Base-by-base conservation (phyloP, 2,888 invertebrate species). In the Pinctada fucata region DNA sequence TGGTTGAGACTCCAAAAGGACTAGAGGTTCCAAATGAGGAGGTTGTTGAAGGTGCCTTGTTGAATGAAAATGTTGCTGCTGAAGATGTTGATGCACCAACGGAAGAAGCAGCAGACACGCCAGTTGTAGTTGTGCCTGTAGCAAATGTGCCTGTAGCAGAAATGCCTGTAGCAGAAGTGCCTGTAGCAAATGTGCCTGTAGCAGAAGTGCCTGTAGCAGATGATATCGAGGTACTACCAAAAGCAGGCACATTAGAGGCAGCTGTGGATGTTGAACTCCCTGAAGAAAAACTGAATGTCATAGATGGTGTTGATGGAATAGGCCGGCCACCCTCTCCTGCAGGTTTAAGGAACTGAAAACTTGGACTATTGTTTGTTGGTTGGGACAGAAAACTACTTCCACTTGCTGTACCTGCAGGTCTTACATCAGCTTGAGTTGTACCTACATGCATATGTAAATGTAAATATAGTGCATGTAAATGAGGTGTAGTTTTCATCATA, bases 61-160 rank as follows among this genome's bases (percentile, higher is more conserved):
- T 31, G 31, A 31, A 31, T 51, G 76, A 10, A 47, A 72, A 45
- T 16, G 75, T 63, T 52, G 70, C 13, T 58, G 68, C 45, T 47
- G 75, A 75, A 78, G 72, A 71, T 48, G 47, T 71, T 1, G 74
- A 45, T 47, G 74, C 47, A 13, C 51, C 4, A 51, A 47, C n/a
- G 47, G 69, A 6, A 48, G 69, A 3, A 49, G 48, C 3, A 63
- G 69, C 48, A 16, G 70, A 69, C 47, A 58, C 48, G 3, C 69
- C 69, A 69, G 52, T 68, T 47, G 75, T 48, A n/a, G 74, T 64
- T 72, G 72, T 50, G 45, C 64, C 48, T 66, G 49, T 51, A 16
- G 52, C n/a, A 51, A 51, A 45, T 52, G 71, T 71, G 52, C 51
- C 31, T n/a, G 31, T 13, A 16, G 45, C 2, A 52, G 3, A 51